Evolutionary conservation across 2,113 vertebrate genomes (phyloP).

Genomic region (Ibidorhyncha struthersii): DNA sequence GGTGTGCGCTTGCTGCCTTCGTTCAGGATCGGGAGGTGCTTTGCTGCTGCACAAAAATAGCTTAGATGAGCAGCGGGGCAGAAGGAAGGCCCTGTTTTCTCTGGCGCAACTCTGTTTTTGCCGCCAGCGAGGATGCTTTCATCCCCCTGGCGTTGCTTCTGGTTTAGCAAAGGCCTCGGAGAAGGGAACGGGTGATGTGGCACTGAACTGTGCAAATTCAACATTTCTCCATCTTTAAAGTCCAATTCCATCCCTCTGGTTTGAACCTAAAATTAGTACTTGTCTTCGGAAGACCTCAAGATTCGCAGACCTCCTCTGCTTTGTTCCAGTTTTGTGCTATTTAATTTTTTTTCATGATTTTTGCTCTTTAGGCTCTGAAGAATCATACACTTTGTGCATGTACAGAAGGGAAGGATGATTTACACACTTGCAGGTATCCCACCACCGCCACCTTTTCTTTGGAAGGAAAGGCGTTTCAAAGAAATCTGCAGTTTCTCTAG

Average conservation of each 20-base stretch:
- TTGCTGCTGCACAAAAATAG: not conserved
- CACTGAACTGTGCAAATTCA: not conserved
- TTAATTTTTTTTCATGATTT: not conserved
- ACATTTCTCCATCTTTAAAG: not conserved
- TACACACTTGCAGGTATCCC: not conserved
- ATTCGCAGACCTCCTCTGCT: not conserved
- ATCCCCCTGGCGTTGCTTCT: not conserved
- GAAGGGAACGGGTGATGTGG: not conserved
- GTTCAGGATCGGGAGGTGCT: not conserved
- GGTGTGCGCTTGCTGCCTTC: not conserved
- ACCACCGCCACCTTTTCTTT: not conserved
- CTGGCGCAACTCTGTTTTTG: not conserved
- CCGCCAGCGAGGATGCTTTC: not conserved
- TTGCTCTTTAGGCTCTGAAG: not conserved
- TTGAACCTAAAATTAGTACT: not conserved
- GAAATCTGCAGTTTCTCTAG: not conserved
- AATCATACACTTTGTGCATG: not conserved
- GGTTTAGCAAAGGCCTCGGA: not conserved
- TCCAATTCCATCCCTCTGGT: not conserved
- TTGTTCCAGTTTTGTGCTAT: not conserved
- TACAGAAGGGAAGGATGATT: not conserved
- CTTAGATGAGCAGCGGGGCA: not conserved
- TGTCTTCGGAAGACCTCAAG: not conserved
- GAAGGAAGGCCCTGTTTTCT: not conserved
- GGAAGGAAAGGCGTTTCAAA: not conserved